Evolutionary conservation across 2,888 invertebrate species (phyloP), one percentile per base, ranked within the genome.

Genomic region (Villa cingulata): DNA sequence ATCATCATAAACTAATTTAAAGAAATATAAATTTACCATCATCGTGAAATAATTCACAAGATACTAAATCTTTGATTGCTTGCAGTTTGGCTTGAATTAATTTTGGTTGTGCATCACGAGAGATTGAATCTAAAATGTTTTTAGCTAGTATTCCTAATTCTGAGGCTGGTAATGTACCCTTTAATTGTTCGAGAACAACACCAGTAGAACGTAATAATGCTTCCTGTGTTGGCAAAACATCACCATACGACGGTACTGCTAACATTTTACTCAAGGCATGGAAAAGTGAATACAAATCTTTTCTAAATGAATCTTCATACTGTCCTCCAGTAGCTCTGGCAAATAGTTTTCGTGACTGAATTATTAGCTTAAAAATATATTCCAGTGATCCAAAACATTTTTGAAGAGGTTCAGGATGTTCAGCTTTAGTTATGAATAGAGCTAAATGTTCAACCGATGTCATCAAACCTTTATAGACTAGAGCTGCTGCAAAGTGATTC

Each of bases 401-500:
- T 63, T 88, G 83, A 51, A 92, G 87, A 0, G 89, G 85, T 59
- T 91, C 89, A 52, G 90, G 89, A 39, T 86, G 84, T 55, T 90
- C 90, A 0, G 87, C 84, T 15, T 85, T 83, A 9, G 83, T 80
- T 27, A 87, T 86, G 75, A 85, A 83, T 54, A 89, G 87, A 0
- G 90, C 87, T 70, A 88, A 86, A 62, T 91, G 89, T 58, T 88
- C 86, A 2, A 94, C 88, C 53, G 91, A 91, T 14, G 84, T 86
- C 41, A 92, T 73, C 1, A 94, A 72, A 1, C 91, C 91, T 64
- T 90, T 91, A 70, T 94, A 92, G 17, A 94, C 94, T 15, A 95
- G 74, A 0, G 94, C 90, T 1, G 92, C 92, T 0, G 94, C 90
- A 70, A 96, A 95, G 66, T 92, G 92, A 55, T 88, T 86, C 56